Percentiles rank a stretch among this genome's conserved stretches.
phyloP scores from a whole-genome alignment of 1,140 invertebrate species.

The Calliopsis andreniformis region DNA sequence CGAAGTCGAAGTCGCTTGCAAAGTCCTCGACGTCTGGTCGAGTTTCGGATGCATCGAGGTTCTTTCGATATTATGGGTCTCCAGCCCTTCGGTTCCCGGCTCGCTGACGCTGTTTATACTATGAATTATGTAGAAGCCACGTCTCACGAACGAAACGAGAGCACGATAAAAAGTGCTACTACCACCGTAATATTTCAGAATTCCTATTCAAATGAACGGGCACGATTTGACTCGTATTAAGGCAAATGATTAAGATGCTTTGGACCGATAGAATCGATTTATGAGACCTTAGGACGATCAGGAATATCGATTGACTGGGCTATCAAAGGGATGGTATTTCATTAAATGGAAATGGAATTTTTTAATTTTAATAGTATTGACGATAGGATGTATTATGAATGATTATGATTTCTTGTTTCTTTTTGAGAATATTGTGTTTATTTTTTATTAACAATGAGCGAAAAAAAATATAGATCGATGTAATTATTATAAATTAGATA shows the following conservation, averaged over 20 bases:
- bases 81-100: slow-evolving; percentile 35
- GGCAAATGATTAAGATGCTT: slow-evolving; percentile 37
- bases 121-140: slow-evolving; percentile 61
- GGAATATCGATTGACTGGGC: too few species aligned
- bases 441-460: too few species aligned
- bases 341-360: too few species aligned
- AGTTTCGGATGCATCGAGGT: slow-evolving; percentile 29
- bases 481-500: too few species aligned
- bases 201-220: slow-evolving; percentile 38
- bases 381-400: too few species aligned
- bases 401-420: too few species aligned
- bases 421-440: too few species aligned
- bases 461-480: too few species aligned
- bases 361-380: too few species aligned
- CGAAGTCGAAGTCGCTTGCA: slow-evolving; percentile 26
- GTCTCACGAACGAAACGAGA: slow-evolving; percentile 22
- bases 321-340: too few species aligned
- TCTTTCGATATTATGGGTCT: slow-evolving; percentile 50
- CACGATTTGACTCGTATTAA: slow-evolving; percentile 19
- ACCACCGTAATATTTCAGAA: slow-evolving; percentile 30
- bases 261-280: slow-evolving; percentile 12
- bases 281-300: not conserved
- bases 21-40: slow-evolving; percentile 21
- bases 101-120: slow-evolving; percentile 55
- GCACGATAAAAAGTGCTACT: slow-evolving; percentile 48